Evolutionary conservation across 2,888 invertebrate species (phyloP), one percentile per base, ranked within the genome.

Genomic region (Brachypalpus laphriformis): DNA sequence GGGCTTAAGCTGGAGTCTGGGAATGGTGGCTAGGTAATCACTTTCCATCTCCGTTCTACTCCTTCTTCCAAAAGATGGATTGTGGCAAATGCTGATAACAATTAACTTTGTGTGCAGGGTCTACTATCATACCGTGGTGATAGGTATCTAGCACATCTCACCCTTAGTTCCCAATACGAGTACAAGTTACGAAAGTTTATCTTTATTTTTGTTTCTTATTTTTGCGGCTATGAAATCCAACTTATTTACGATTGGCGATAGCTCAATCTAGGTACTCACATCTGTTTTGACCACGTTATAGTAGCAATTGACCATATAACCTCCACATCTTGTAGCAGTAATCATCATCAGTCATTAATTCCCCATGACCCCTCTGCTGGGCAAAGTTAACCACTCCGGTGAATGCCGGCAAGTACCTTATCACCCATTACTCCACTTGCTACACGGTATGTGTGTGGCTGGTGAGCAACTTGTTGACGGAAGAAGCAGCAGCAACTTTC

Each of bases 391-490:
- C 20, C 8, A 20, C 9, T 45, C 16, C 47, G 5, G 11, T 11
- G 6, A 20, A 51, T 25, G 25, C 25, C 51, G 51, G 25, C 25
- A 14, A 34, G 37, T 20, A 20, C 57, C 57, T 57, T 57, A 57
- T 57, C 57, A n/a, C 37, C 49, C 31, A 54, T 57, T 20, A 45
- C 61, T 28, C 59, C 42, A 16, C 42, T 42, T 42, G 47, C 20
- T 47, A 37, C 34, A 31, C 16, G 9, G 6, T 8, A 7, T 57
- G n/a, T 18, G 18, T 68, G 51, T 14, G 9, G 7, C 20, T 18
- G 6, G 7, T 34, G 6, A 66, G 49, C 76, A 71, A 82, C 76
- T 82, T 82, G 82, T 82, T 82, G 82, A 65, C 57, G 57, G 72
- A 63, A 65, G 42, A 75, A 75, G 59, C 28, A 25, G 59, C 28